Evolutionary conservation across 2,797 vertebrate species (phyloP), one percentile per base, ranked within the genome.

Genomic region (Luscinia luscinia): DNA sequence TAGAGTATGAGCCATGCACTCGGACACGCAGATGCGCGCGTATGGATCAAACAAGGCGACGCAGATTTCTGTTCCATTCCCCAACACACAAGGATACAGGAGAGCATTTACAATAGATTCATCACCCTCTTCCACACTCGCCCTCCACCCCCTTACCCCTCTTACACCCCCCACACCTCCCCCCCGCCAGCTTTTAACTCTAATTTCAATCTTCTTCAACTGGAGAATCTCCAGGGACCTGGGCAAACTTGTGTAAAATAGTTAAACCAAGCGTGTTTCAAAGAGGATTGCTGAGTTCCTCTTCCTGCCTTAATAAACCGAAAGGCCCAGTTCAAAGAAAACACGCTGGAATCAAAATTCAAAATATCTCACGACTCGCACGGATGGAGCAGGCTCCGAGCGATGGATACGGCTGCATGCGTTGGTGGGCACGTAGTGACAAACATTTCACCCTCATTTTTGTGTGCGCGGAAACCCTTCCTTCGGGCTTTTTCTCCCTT

Each of bases 211-310:
- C 93, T 90, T 93, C 96, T 96, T 93, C 93, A 91, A 93, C 83
- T 89, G 88, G 90, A 95, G 85, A 93, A 94, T 96, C 91, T 96
- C 93, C 75, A 76, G 95, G 95, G 95, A 96, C 82, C 84, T 72
- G 63, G 91, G 88, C 92, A 96, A 96, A 96, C 92, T 96, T 96
- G 93, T 93, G 94, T 94, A 93, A 96, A 95, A 96, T 89, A 95
- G 95, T 92, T 95, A 95, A 96, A 95, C 85, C 82, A 84, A 96
- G 91, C 87, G 69, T 89, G 90, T 94, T 93, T 95, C 95, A 90
- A 95, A 96, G 94, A 89, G 80, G 90, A 63, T 93, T 40, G 92
- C 86, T 52, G 88, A 90, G 93, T 90, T 95, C 94, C 90, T 81
- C 88, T 94, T 87, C 79, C 93, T 89, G 91, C 84, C 91, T 93